Evolutionary conservation across 1,140 invertebrate species (phyloP), one percentile per base, ranked within the genome.

Genomic region (Branchinecta lindahli): DNA sequence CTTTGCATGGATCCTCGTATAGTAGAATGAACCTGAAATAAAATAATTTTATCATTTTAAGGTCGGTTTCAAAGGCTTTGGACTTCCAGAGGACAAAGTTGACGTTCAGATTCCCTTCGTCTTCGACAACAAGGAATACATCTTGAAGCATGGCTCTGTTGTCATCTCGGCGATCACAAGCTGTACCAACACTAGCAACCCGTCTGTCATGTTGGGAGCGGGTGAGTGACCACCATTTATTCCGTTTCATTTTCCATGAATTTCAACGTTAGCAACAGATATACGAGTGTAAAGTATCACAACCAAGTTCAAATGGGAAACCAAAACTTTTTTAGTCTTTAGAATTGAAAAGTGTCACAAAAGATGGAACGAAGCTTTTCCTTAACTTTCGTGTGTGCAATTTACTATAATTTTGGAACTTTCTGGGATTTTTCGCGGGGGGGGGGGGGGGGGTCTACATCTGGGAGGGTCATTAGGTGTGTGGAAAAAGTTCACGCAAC

Each of bases 161-260:
- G 89, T 99, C 18, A 97, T 98, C 74, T 93, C 94, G 0, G 94
- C 96, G 21, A 98, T 99, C 73, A 99, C 96, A 0, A 93, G 90
- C 66, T 98, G 96, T 80, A 99, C 96, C 15, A 99, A 99, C 78
- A 98, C 96, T 3, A 93, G 90, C 72, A 99, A 99, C 79, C 96
- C 96, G 0, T 94, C 91, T 73, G 94, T 98, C 7, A 98, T 98
- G 94, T 82, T 98, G 20, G 94, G 92, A 46, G 93, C 91, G 78
- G 87, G 87, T 88, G 79, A 77, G 75, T 72, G 69, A 33, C 70
- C 74, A 46, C 21, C 15, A 21, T 45, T 10, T 67, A 20, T 71
- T 45, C 18, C 9, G 33, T 21, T 67, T 7, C 2, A 5, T 33
- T 33, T 33, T 33, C n/a, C n/a, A n/a, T n/a, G n/a, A n/a, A n/a